Percentiles rank a stretch among this genome's conserved stretches.
phyloP scores from a whole-genome alignment of 2,888 invertebrate species.

The Sclerodermus sp. region DNA sequence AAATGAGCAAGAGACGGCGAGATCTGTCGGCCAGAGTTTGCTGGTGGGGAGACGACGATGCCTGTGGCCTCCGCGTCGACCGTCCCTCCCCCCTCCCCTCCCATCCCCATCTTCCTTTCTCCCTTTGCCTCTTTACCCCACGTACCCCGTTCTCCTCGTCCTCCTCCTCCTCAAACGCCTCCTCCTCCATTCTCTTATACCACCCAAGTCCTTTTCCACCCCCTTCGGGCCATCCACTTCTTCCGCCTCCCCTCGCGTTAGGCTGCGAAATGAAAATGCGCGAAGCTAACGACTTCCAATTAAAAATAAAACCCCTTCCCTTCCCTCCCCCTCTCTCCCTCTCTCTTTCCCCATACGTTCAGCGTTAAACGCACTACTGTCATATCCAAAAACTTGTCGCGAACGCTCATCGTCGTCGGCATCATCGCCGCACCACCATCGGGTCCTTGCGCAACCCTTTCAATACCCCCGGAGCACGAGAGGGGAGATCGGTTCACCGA shows the following conservation, averaged over 20 bases:
- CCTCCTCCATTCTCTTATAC: neutral
- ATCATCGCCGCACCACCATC: neutral
- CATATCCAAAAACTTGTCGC: too few relatives aligned
- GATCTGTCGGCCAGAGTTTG: neutral
- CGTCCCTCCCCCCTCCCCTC: slow-evolving; percentile 22
- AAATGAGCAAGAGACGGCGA: slow-evolving; percentile 15
- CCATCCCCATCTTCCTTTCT: slow-evolving; percentile 25
- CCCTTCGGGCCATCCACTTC: too few relatives aligned
- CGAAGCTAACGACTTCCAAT: slow-evolving; percentile 65
- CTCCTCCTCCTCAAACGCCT: slow-evolving; percentile 36
- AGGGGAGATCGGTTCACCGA: too few relatives aligned
- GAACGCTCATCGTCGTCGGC: neutral
- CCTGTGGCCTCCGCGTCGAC: slow-evolving; percentile 28
- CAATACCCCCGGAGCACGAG: too few relatives aligned
- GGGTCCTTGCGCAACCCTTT: neutral
- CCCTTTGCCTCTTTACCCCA: slow-evolving; percentile 8
- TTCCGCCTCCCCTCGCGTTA: slow-evolving; percentile 19
- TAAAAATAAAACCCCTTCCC: too few relatives aligned
- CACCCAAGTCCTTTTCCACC: neutral
- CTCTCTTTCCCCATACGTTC: too few relatives aligned
- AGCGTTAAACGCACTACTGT: too few relatives aligned
- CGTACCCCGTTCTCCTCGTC: slow-evolving; percentile 45
- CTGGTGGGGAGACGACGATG: slow-evolving; percentile 33
- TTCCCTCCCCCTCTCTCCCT: too few relatives aligned
- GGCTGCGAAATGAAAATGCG: slow-evolving; percentile 61